Evolutionary conservation across 2,888 invertebrate species (phyloP), one percentile per base, ranked within the genome.

Genomic region (Cerceris rybyensis): DNA sequence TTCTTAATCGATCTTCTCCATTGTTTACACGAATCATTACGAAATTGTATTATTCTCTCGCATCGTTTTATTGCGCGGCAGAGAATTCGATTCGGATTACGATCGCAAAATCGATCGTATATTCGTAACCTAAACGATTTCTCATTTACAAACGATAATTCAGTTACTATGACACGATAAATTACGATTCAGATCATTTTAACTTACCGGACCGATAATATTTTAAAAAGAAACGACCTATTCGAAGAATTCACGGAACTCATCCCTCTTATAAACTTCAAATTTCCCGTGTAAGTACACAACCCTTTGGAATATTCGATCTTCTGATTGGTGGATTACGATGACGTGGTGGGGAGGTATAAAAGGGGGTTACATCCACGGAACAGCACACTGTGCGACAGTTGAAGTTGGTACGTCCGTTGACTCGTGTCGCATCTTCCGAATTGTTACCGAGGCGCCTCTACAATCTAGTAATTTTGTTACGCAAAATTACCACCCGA

Each of bases 331-430:
- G 72, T 43, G 17, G 52, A 61, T 59, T 50, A 42, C 8, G 6
- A 46, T 55, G 55, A 46, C 17, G n/a, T 67, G 74, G 67, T 70
- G 77, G 82, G 73, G 57, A 7, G 14, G 60, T 74, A 84, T 84
- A 84, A 82, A 82, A 79, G 39, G 70, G 69, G 75, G 69, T 70
- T 71, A 77, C 59, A 13, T 70, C 43, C 70, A 70, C 49, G 72
- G 70, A 60, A 59, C 73, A 46, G 80, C 82, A 75, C 78, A 84
- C 78, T 84, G 71, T 76, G 77, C 78, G 78, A 52, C 64, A 71
- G 78, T 65, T 68, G 17, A 55, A 60, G 50, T 55, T 52, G n/a
- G 60, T 16, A 49, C 8, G 52, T 41, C 54, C 50, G 64, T 63
- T 11, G 13, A 28, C 54, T 43, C 55, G 16, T 7, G 16, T 60